phyloP scores from a whole-genome alignment of 2,113 vertebrate species.

The Engystomops pustulosus region DNA sequence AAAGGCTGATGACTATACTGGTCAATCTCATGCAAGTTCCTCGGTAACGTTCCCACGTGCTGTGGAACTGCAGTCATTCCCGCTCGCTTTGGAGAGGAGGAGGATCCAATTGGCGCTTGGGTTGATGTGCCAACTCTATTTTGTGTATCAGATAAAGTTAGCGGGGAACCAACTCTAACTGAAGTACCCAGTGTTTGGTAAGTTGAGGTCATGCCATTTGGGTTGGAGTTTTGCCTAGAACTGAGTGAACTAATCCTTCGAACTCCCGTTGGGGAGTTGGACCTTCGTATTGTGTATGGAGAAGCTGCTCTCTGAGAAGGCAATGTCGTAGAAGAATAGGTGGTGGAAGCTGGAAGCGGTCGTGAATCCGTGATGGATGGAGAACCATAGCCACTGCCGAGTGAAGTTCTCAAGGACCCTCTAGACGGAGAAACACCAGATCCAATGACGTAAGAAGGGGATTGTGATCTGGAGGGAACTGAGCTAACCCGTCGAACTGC shows the following conservation, averaged over 20 bases:
- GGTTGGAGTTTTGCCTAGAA: slow-evolving; percentile 74
- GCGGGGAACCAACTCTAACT: slow-evolving; percentile 81
- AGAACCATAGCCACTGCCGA: slow-evolving; percentile 85
- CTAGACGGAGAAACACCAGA: slow-evolving; percentile 86
- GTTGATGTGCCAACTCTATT: slow-evolving; percentile 73
- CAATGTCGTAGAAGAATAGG: slow-evolving; percentile 86
- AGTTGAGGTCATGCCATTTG: slow-evolving; percentile 74
- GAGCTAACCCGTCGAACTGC: slow-evolving; percentile 94
- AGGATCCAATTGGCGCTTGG: slow-evolving; percentile 81
- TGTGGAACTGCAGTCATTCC: slow-evolving; percentile 92
- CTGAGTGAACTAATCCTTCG: slow-evolving; percentile 81
- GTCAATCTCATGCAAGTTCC: slow-evolving; percentile 79
- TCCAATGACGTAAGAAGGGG: slow-evolving; percentile 83
- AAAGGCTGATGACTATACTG: slow-evolving; percentile 85
- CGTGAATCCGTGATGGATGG: slow-evolving; percentile 83
- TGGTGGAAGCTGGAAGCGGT: slow-evolving; percentile 74
- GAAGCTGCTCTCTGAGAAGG: slow-evolving; percentile 83
- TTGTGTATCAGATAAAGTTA: slow-evolving; percentile 77
- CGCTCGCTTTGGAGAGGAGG: slow-evolving; percentile 82
- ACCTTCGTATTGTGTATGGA: slow-evolving; percentile 79
- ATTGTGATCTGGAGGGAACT: slow-evolving; percentile 93
- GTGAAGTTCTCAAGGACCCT: slow-evolving; percentile 86
- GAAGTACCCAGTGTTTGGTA: slow-evolving; percentile 75
- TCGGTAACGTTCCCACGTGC: slow-evolving; percentile 87
- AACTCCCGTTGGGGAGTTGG: slow-evolving; percentile 81